These are phyloP conservation scores for Popillia japonica DNA, from an alignment of 1,140 invertebrate genomes.

Conservation along the genomic window DNA sequence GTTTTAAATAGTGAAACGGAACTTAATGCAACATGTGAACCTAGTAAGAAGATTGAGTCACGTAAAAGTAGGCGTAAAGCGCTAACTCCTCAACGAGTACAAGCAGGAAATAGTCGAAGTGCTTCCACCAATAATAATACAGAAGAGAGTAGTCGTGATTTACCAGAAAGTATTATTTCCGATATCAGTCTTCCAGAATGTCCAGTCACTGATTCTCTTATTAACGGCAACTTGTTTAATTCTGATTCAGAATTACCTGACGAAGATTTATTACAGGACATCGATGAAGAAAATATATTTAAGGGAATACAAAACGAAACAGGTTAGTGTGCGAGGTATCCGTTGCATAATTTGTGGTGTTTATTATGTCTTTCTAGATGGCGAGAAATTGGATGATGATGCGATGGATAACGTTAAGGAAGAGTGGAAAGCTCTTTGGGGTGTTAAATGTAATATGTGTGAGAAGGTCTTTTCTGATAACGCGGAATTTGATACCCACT, in stretches of 20 bases:
- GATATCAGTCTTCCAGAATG: slow-evolving; percentile 26
- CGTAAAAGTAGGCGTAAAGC: slow-evolving; percentile 44
- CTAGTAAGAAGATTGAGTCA: not conserved
- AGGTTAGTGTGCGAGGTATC: slow-evolving; percentile 38
- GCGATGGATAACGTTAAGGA: slow-evolving; percentile 54
- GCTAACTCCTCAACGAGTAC: slow-evolving; percentile 41
- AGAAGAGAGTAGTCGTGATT: slow-evolving; percentile 38
- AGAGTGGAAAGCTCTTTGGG: slow-evolving; percentile 56
- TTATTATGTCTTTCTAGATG: slow-evolving; percentile 45
- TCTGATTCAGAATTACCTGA: slow-evolving; percentile 42
- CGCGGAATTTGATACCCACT: slow-evolving; percentile 57
- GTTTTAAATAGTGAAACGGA: slow-evolving; percentile 30
- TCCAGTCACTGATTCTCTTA: slow-evolving; percentile 13
- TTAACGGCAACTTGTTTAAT: slow-evolving; percentile 39
- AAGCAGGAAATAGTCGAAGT: slow-evolving; percentile 43
- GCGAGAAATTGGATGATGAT: slow-evolving; percentile 52
- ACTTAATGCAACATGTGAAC: slow-evolving; percentile 19
- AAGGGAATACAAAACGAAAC: slow-evolving; percentile 54
- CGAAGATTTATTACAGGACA: slow-evolving; percentile 49
- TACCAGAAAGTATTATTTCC: slow-evolving; percentile 38
- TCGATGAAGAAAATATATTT: slow-evolving; percentile 53
- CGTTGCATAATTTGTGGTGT: no score
- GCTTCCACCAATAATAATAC: slow-evolving; percentile 41
- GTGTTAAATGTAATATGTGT: slow-evolving; percentile 59
- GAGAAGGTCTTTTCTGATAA: slow-evolving; percentile 49